Evolutionary conservation across 2,113 vertebrate genomes (phyloP).

Genomic region (Psittacus erithacus): DNA sequence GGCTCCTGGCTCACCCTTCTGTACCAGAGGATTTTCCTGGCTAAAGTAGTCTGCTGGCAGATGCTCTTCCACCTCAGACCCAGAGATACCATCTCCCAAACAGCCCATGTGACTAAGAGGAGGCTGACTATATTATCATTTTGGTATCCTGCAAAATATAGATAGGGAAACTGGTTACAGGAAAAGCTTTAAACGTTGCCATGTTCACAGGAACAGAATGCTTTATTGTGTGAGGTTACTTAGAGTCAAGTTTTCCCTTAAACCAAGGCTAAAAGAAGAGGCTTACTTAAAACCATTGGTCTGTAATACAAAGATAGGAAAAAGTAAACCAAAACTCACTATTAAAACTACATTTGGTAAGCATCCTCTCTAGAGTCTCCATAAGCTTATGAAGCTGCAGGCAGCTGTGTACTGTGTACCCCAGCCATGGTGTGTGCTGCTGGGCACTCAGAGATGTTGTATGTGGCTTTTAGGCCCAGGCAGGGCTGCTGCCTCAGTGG

Average conservation of each 20-base stretch:
- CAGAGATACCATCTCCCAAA: slow-evolving; percentile 35
- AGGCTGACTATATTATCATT: not conserved
- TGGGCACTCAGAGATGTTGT: not conserved
- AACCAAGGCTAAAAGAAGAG: not conserved
- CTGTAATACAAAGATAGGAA: not conserved
- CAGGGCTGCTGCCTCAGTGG: not conserved
- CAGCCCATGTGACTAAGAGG: slow-evolving; percentile 13
- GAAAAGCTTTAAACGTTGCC: not conserved
- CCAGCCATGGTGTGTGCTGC: fast-evolving
- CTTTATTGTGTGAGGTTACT: not conserved
- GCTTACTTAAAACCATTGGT: not conserved
- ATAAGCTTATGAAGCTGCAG: not conserved
- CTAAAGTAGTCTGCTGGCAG: not conserved
- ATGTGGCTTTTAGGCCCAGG: not conserved
- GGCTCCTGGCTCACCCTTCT: not conserved
- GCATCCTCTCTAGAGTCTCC: not conserved
- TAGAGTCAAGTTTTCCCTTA: not conserved
- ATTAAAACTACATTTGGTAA: not conserved
- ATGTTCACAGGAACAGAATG: fast-evolving
- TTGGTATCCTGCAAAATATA: not conserved
- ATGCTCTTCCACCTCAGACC: not conserved
- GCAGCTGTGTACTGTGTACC: not conserved
- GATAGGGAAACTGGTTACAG: not conserved
- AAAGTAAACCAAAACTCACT: not conserved
- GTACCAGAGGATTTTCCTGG: slow-evolving; percentile 32